phyloP scores from a whole-genome alignment of 1,140 invertebrate genomes.

The Drosophila paulistorum region DNA sequence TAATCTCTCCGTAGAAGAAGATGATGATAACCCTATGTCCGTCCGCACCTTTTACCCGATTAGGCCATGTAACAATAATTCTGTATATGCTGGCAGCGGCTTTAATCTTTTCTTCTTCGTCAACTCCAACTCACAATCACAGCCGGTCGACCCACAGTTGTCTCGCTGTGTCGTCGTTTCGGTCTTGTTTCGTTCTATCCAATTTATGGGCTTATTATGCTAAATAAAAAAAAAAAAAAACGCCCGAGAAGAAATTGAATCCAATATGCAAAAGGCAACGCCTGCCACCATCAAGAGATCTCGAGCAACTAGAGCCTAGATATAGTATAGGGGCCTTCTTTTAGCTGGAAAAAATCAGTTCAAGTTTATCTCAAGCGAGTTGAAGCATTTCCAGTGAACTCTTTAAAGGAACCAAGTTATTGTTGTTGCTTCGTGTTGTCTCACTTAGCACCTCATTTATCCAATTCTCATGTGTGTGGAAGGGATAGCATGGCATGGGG shows the following conservation, averaged over 20 bases:
- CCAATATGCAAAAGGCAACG: slow-evolving; percentile 31
- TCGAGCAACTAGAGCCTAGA: no score
- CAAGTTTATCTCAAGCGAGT: slow-evolving; percentile 3
- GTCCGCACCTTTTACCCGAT: background rate
- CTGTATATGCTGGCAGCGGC: background rate
- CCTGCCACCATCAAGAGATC: slow-evolving; percentile 11
- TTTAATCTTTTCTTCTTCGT: slow-evolving; percentile 11
- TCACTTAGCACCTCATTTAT: slow-evolving; percentile 14
- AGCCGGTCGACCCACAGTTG: slow-evolving; percentile 9
- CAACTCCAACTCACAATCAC: slow-evolving; percentile 24
- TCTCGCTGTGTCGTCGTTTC: slow-evolving; percentile 1
- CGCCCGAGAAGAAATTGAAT: background rate
- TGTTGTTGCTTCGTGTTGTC: slow-evolving; percentile 7
- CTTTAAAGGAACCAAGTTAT: slow-evolving; percentile 2
- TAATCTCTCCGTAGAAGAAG: background rate
- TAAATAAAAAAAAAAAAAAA: slow-evolving; percentile 27
- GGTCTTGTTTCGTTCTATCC: slow-evolving; percentile 17
- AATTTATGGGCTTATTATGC: slow-evolving; percentile 62
- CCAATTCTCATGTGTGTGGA: background rate
- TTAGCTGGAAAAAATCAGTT: slow-evolving; percentile 1
- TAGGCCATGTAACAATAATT: background rate
- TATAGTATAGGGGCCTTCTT: background rate
- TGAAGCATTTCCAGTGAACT: background rate
- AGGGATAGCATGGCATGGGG: background rate
- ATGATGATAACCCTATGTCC: background rate